Base-by-base conservation (phyloP, 2,113 vertebrate genomes). In the Hypocryptadius cinnamomeus region DNA sequence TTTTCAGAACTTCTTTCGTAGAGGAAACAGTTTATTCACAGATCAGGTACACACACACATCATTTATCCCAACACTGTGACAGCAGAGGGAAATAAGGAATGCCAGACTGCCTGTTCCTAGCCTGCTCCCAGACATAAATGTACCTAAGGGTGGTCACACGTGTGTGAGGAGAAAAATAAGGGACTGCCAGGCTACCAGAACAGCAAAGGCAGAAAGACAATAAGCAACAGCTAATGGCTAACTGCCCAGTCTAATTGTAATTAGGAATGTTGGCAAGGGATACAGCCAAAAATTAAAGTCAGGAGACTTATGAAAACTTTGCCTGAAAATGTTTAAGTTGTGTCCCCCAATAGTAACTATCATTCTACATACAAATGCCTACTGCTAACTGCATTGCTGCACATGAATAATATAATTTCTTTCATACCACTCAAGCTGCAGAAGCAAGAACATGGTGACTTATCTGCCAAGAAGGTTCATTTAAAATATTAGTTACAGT, bases 1-100 rank as follows among this genome's bases (percentile, higher is more conserved):
- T 89, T 96, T 95, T 86, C 92, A 66, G 71, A 83, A 88, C 37
- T 79, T 71, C 50, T 92, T 83, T 87, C 50, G 9, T 47, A 68
- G 33, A 94, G 91, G 92, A 97, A 93, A 61, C 4, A 30, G 69
- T 79, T 95, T 76, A 68, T 81, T 91, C 92, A 24, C 93, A 85
- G 80, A 63, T 80, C 65, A 94, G 74, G 74, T 86, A 91, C 20
- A 28, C 82, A 18, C 40, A 66, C 50, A 63, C 86, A n/a, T 74
- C 91, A 84, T 90, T 93, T 91, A 64, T 90, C 76, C 74, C 28
- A 2, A 61, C 24, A 19, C 20, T 31, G 24, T n/a, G 81, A 92
- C 76, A 87, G 70, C 5, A 2, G 33, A 66, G 48, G 74, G 76
- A 87, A 92, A 77, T 30, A 70, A 66, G 59, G 39, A 87, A 89